phyloP scores from a whole-genome alignment of 2,113 vertebrate species.

The Isichthys henryi region DNA sequence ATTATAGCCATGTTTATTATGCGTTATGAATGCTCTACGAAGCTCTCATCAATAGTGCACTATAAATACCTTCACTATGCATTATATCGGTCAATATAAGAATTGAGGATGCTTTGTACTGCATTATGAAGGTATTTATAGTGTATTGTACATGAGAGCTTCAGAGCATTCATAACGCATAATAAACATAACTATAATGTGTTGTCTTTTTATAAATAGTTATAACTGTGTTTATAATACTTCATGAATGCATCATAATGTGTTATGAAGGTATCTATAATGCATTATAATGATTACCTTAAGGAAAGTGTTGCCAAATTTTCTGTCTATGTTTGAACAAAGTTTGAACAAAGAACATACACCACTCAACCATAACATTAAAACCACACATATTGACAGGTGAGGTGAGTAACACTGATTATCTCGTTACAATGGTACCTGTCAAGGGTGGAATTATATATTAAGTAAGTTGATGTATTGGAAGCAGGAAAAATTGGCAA shows the following conservation, averaged over 20 bases:
- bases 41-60: not conserved
- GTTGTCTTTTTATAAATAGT: not conserved
- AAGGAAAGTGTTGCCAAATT: not conserved
- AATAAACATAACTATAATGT: not conserved
- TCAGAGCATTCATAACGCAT: not conserved
- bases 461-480: not conserved
- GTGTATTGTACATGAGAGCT: not conserved
- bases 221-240: not conserved
- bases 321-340: not conserved
- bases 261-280: not conserved
- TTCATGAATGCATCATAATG: not conserved
- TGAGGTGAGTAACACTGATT: not conserved
- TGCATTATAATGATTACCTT: not conserved
- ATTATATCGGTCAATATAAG: not conserved
- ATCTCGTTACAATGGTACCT: not conserved
- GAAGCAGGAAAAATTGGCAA: not conserved
- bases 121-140: not conserved
- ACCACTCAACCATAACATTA: not conserved
- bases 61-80: not conserved
- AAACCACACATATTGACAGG: not conserved
- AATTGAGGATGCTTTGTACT: not conserved
- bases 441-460: not conserved
- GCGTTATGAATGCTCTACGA: not conserved
- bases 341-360: not conserved
- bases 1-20: not conserved